Conservation (phyloP, 2,113 vertebrate species). For the Clarias macrocephalus region DNA sequence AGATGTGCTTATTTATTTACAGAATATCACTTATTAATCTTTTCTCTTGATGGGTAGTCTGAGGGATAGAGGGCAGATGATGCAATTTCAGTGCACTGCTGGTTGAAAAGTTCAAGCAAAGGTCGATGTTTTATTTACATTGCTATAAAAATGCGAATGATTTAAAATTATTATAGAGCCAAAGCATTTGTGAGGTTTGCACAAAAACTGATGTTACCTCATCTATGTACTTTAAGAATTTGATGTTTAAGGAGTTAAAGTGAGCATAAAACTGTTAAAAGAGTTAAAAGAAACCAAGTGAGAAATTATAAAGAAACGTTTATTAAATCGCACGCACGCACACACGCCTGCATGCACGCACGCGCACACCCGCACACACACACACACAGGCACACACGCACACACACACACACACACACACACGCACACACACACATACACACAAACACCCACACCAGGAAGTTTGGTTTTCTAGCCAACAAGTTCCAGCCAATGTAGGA, state of each 20-base stretch:
- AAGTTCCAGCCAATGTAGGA: no score
- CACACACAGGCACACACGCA: no score
- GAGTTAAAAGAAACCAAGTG: background rate
- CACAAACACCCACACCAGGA: no score
- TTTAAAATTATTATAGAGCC: background rate
- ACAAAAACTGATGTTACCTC: background rate
- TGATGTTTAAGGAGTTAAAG: background rate
- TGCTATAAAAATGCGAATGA: background rate
- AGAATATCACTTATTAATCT: background rate
- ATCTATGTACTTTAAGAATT: background rate
- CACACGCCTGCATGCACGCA: no score
- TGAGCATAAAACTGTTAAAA: background rate
- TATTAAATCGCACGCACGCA: background rate
- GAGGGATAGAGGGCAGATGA: background rate
- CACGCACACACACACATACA: no score
- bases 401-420: no score
- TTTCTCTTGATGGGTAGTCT: background rate
- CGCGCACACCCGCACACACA: no score
- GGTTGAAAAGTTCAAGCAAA: background rate
- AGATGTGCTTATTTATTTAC: conserved; percentile 9
- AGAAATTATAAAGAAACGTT: background rate
- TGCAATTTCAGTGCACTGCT: background rate
- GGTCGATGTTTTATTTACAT: background rate
- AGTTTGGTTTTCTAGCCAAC: no score
- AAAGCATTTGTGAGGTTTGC: background rate